Base-by-base conservation (phyloP, 2,113 vertebrate species). In the Pyxicephalus adspersus region DNA sequence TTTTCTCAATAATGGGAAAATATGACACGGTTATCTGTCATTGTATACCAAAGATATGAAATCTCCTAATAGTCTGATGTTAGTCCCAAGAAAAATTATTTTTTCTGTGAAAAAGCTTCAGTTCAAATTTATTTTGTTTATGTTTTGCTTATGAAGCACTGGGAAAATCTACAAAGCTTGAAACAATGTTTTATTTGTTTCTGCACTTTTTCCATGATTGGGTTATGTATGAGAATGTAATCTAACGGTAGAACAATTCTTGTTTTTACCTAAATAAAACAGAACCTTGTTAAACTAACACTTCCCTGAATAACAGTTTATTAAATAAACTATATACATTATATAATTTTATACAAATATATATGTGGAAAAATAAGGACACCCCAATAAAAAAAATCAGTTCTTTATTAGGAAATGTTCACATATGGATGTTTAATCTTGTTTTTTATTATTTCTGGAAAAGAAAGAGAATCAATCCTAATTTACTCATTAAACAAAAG, bases 101-200 rank as follows among this genome's bases (percentile, higher is more conserved):
- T 55, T 29, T 3, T 26, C 52, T 26, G 23, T 29, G 26, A 5
- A 72, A 28, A 29, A 28, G 45, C 50, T 71, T 71, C 18, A 55
- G 51, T 72, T 70, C n/a, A 4, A 45, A 52, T 52, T 22, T 52
- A 16, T 51, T 70, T 70, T 51, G n/a, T 68, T 68, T 68, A 68
- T 68, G 66, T 51, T 70, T 70, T 51, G n/a, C 51, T 68, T 68
- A 68, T 68, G 66, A 51, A 23, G 18, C 15, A 26, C 66, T 26
- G 66, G 16, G 66, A 26, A 51, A 38, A 38, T 38, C 2, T 9
- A 38, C 34, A 38, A 38, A 5, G 5, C 34, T 38, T 5, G 34
- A 9, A 38, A 38, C 34, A 38, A 38, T 38, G 9, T 38, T 38
- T 38, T 38, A 38, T 38, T 38, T 50, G 20, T 50, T 29, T 45